phyloP scores from a whole-genome alignment of 2,113 vertebrate genomes.

The human region DNA sequence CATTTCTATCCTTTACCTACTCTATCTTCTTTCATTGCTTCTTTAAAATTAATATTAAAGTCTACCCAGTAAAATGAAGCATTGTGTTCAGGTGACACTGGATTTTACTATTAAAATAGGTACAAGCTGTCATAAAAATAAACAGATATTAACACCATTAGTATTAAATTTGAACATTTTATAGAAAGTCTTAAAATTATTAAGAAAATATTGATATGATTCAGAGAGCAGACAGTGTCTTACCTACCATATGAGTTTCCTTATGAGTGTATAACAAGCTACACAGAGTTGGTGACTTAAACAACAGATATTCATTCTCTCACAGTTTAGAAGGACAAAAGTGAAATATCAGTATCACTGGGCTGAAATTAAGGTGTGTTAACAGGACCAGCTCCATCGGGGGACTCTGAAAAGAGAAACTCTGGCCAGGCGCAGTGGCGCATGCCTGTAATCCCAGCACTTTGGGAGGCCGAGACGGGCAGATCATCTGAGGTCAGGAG shows the following conservation, averaged over 20 bases:
- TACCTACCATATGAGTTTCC: background rate
- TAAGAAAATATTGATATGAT: background rate
- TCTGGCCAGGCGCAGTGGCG: no score
- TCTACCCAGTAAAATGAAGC: background rate
- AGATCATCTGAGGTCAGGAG: no score
- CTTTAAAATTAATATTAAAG: background rate
- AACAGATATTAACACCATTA: background rate
- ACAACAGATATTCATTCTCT: background rate
- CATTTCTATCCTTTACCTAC: background rate
- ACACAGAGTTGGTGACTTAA: background rate
- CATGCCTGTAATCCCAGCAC: no score
- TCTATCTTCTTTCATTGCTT: background rate
- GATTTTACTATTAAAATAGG: background rate
- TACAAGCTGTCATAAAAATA: background rate
- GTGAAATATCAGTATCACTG: no score
- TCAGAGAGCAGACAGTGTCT: background rate
- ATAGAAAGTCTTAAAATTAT: background rate
- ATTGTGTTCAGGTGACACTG: background rate
- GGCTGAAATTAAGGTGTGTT: background rate
- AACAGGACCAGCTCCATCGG: fast-evolving
- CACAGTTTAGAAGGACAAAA: background rate
- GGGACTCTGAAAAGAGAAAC: background rate
- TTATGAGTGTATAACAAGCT: background rate
- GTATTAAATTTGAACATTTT: background rate
- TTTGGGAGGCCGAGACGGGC: no score